phyloP scores from a whole-genome alignment of 2,888 invertebrate genomes.

The Odontomyia ornata region DNA sequence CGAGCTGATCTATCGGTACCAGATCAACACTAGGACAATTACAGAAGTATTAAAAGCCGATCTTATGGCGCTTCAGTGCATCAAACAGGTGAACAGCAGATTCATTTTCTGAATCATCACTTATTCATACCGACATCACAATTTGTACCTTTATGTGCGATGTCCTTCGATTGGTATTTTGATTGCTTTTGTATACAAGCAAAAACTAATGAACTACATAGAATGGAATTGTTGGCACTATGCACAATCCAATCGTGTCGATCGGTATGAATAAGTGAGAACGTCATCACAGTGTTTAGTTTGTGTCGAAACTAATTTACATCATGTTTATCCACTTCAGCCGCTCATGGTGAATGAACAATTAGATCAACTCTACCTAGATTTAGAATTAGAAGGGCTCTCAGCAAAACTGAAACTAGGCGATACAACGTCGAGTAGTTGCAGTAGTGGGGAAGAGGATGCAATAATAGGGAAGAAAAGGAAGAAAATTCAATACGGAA shows the following conservation, averaged over 20 bases:
- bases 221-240: too few species aligned
- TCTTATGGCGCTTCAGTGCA: constrained; percentile 65
- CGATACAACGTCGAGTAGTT: constrained; percentile 65
- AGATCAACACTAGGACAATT: constrained; percentile 67
- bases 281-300: not conserved
- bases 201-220: too few species aligned
- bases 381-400: constrained; percentile 68
- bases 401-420: constrained; percentile 66
- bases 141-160: too few species aligned
- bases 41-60: constrained; percentile 70
- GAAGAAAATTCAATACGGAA: constrained; percentile 64
- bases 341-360: constrained; percentile 72
- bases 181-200: not conserved
- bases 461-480: constrained; percentile 56
- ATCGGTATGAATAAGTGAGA: too few species aligned
- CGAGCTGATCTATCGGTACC: constrained; percentile 71
- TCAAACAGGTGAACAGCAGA: constrained; percentile 64
- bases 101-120: too few species aligned
- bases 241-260: too few species aligned
- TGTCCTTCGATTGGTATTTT: not conserved
- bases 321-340: constrained; percentile 59
- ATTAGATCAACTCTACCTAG: constrained; percentile 69
- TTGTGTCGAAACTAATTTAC: not conserved
- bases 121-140: too few species aligned
- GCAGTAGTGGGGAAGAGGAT: constrained; percentile 58